Evolutionary conservation across 2,888 invertebrate species (phyloP).

Genomic region (Allolobophora icterica): DNA sequence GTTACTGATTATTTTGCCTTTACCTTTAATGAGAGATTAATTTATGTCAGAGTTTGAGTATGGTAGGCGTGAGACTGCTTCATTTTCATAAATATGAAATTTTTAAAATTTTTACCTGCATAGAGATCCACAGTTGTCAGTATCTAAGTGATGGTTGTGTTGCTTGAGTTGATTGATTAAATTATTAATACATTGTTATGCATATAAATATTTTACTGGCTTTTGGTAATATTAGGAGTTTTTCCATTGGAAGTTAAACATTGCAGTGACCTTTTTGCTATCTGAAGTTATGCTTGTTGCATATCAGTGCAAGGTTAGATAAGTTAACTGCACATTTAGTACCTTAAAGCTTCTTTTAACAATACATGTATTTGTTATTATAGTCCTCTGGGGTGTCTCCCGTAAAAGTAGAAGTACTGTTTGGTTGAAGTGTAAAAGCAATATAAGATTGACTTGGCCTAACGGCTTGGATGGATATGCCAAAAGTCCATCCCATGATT

Average conservation of each 20-base stretch:
- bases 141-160: neutral
- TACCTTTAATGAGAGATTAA: conserved; percentile 1
- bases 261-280: too few species aligned
- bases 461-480: too few species aligned
- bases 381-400: too few species aligned
- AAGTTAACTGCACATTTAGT: too few species aligned
- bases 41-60: neutral
- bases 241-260: neutral
- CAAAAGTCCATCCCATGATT: too few species aligned
- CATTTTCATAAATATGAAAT: neutral
- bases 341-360: too few species aligned
- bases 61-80: neutral
- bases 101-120: neutral
- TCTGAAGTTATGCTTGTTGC: too few species aligned
- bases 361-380: too few species aligned
- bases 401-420: too few species aligned
- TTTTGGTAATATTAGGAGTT: neutral
- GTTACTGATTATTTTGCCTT: neutral
- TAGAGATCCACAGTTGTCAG: neutral
- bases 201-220: neutral
- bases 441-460: too few species aligned
- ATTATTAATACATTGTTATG: neutral
- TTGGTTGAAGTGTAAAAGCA: too few species aligned
- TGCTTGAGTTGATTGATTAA: neutral
- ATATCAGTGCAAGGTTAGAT: too few species aligned